Base-by-base conservation (phyloP, 2,113 vertebrate species). In the Rhagologus leucostigma region DNA sequence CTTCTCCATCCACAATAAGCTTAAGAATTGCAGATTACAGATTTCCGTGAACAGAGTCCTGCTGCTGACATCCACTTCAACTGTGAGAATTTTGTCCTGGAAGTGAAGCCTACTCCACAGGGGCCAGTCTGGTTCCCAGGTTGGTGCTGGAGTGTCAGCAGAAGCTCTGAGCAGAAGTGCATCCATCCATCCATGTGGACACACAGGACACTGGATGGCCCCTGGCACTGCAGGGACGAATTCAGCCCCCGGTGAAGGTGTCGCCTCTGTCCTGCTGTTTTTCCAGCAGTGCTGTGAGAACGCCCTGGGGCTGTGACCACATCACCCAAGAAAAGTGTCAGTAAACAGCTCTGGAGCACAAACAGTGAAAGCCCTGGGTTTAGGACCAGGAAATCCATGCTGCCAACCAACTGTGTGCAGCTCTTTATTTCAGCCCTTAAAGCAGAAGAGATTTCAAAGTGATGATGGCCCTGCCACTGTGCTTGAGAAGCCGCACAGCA, bases 61-160 rank as follows among this genome's bases (percentile, higher is more conserved):
- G 30, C 60, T 90, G 47, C 52, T 84, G 67, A 37, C 68, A 64
- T 2, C 16, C 46, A 41, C 4, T 2, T 32, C 37, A 59, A 13
- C 26, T 46, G 37, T 7, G 20, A 49, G 27, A 56, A 18, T 71
- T 71, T 53, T 60, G 59, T 35, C 32, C 81, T 50, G 41, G n/a
- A 71, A 83, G n/a, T 67, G 52, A 19, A 63, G 11, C 9, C 35
- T 46, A 20, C 3, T 2, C 7, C 30, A 18, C 4, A 0, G 0
- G 22, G 30, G 14, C 26, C 50, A n/a, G n/a, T 1, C 33, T 3
- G 4, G 22, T 13, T 91, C 39, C 80, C 44, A n/a, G 44, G 7
- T 0, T 68, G 73, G 44, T 1, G 2, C 63, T 50, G 49, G 15
- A 52, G 6, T 24, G 39, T 11, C 1, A 0, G 63, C 16, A 69